Conservation (phyloP, 1,140 invertebrate genomes). For the Aricia agestis region DNA sequence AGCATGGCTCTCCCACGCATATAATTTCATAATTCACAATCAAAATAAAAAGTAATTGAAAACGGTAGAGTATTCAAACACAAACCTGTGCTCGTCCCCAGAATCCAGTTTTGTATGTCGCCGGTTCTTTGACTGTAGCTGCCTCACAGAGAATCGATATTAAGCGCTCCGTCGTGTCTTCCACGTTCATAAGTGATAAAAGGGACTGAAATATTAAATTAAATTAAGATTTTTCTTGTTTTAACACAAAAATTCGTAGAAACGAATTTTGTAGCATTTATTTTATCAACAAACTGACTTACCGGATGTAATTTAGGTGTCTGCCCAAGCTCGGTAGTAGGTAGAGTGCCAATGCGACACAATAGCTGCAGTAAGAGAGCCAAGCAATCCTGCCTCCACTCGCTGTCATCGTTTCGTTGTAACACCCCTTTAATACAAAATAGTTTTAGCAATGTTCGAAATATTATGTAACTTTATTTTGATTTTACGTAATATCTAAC, state of each 20-base stretch:
- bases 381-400: slow-evolving; percentile 96
- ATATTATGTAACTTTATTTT: background rate
- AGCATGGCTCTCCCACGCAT: too few species aligned
- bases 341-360: slow-evolving; percentile 88
- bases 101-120: slow-evolving; percentile 89
- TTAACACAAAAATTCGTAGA: background rate
- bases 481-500: background rate
- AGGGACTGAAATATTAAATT: slow-evolving; percentile 76
- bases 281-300: slow-evolving; percentile 31
- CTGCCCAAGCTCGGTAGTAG: slow-evolving; percentile 50
- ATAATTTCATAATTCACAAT: too few species aligned
- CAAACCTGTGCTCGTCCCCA: slow-evolving; percentile 89
- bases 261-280: background rate
- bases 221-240: background rate
- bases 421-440: slow-evolving; percentile 75
- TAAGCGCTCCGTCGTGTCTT: slow-evolving; percentile 87
- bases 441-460: background rate
- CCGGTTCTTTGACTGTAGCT: slow-evolving; percentile 84
- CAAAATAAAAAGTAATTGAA: background rate
- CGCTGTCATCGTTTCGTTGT: slow-evolving; percentile 83
- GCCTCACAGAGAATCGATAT: slow-evolving; percentile 93
- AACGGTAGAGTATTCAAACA: background rate
- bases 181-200: slow-evolving; percentile 88
- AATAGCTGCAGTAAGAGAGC: slow-evolving; percentile 90
- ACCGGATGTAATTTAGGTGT: slow-evolving; percentile 64